Conservation (phyloP, 1,140 invertebrate species). For the Tenebrio molitor region DNA sequence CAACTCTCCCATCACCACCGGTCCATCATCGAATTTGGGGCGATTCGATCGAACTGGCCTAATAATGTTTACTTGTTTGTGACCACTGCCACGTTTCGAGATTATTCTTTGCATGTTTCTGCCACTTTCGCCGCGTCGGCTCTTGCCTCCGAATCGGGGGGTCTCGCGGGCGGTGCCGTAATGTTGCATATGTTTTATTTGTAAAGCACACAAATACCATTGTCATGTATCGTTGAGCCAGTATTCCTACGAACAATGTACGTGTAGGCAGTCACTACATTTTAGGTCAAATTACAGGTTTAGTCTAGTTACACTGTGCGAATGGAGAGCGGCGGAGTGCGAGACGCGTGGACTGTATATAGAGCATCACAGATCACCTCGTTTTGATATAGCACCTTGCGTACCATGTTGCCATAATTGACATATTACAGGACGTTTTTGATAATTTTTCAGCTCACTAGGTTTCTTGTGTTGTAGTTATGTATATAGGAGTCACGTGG, state of each 20-base stretch:
- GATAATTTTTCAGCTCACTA: slow-evolving; percentile 55
- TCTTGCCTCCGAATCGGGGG: slow-evolving; percentile 9
- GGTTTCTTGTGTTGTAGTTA: slow-evolving; percentile 56
- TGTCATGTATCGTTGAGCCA: slow-evolving; percentile 59
- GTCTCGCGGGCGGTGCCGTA: slow-evolving; percentile 43
- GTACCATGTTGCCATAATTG: slow-evolving; percentile 56
- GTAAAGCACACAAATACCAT: slow-evolving; percentile 51
- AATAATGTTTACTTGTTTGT: slow-evolving; percentile 26
- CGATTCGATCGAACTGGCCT: slow-evolving; percentile 15
- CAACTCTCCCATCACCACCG: too few relatives aligned
- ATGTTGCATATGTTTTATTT: slow-evolving; percentile 54
- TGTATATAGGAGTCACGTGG: slow-evolving; percentile 53
- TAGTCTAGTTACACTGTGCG: slow-evolving; percentile 58
- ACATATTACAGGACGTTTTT: slow-evolving; percentile 48
- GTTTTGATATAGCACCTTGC: slow-evolving; percentile 59
- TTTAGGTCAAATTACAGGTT: slow-evolving; percentile 64
- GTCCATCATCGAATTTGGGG: neutral
- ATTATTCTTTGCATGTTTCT: slow-evolving; percentile 29
- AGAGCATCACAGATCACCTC: slow-evolving; percentile 50
- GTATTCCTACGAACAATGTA: slow-evolving; percentile 63
- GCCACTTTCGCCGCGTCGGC: neutral
- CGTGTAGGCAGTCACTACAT: slow-evolving; percentile 62
- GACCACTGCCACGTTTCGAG: too few relatives aligned
- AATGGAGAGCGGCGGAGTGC: slow-evolving; percentile 46
- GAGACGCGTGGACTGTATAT: slow-evolving; percentile 45